Evolutionary conservation across 2,888 invertebrate genomes (phyloP), one percentile per base, ranked within the genome.

Genomic region (Hyposoter dolosus): DNA sequence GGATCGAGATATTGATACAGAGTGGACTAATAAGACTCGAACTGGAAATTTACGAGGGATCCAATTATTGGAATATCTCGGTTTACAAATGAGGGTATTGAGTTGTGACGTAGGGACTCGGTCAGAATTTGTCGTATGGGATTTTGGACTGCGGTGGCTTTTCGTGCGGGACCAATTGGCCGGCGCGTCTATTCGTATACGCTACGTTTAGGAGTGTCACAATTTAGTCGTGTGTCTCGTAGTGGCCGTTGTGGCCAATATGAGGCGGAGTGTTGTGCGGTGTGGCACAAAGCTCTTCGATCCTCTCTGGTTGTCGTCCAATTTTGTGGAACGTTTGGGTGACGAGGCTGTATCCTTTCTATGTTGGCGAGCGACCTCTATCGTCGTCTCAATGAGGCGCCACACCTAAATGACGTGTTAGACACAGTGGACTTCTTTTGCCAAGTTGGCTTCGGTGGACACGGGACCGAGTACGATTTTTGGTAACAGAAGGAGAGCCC

Each of bases 301-400:
- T 75, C 75, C 32, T 50, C 63, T 50, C 47, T 47, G 47, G 47
- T 69, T 68, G 75, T 35, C 68, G 75, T 79, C 74, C 79, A 83
- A 83, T 83, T 83, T 90, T 87, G 87, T 85, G 87, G 87, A 88
- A 89, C 84, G 74, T 74, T 80, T 77, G 80, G 63, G 63, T 75
- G 72, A 78, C 72, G 72, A 66, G 69, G 68, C 17, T 35, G 68
- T 66, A 56, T 45, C 40, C 40, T 56, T 15, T 53, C 53, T n/a
- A 19, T 45, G 45, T 15, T 56, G 53, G 28, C 74, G 10, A 28
- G 35, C 74, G 56, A 40, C 56, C 43, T 43, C 43, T 60, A 19
- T 75, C 68, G 66, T 40, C 15, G 43, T 43, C 40, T 74, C 60
- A 23, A 74, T 74, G 60, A 74, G 74, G 23, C 32, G 60, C 74